Percentiles rank a stretch among this genome's conserved stretches.
phyloP scores from a whole-genome alignment of 2,888 invertebrate genomes.

The Andrena bucephala region DNA sequence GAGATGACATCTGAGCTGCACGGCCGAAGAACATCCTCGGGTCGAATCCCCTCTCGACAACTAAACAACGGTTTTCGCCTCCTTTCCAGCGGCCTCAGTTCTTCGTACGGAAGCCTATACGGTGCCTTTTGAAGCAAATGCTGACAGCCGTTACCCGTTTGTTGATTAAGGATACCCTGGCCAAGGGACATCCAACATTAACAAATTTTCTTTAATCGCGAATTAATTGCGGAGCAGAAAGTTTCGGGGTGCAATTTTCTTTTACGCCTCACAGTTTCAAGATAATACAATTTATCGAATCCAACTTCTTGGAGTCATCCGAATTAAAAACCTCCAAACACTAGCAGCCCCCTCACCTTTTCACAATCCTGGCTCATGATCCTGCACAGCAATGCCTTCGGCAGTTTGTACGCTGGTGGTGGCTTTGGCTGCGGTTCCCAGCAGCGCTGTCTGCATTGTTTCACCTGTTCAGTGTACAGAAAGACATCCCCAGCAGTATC shows the following conservation, averaged over 20 bases:
- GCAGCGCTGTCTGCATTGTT: background rate
- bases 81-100: constrained; percentile 48
- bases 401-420: constrained; percentile 41
- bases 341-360: constrained; percentile 12
- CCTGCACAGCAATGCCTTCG: constrained; percentile 41
- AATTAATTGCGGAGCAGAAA: background rate
- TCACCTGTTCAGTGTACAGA: constrained; percentile 32
- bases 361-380: background rate
- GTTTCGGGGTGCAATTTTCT: too few relatives aligned
- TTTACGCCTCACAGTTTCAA: background rate
- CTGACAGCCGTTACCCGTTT: fast-evolving
- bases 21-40: constrained; percentile 24
- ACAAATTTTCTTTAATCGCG: background rate
- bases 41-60: constrained; percentile 31
- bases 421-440: constrained; percentile 52
- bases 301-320: background rate
- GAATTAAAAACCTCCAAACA: background rate
- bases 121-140: too few relatives aligned
- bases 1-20: background rate
- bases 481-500: constrained; percentile 44
- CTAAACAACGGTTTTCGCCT: background rate
- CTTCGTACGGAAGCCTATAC: constrained; percentile 44
- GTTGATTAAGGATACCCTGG: fast-evolving
- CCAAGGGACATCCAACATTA: background rate
- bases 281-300: background rate